phyloP scores from a whole-genome alignment of 2,888 invertebrate species.

The Apeira syringaria region DNA sequence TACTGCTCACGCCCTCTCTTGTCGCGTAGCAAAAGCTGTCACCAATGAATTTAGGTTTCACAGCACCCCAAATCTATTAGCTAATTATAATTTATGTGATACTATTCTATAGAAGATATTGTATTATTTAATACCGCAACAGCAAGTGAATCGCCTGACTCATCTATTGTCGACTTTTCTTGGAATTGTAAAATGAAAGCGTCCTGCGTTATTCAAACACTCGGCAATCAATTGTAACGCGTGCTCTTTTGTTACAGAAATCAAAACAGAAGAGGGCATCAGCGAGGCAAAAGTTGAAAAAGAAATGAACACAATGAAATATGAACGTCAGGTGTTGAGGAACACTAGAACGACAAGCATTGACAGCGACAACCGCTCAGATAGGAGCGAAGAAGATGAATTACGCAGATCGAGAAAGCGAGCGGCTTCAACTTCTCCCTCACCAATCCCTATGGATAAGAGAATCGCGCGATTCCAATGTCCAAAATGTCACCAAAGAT shows the following conservation, averaged over 20 bases:
- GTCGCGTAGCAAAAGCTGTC: conserved; percentile 39
- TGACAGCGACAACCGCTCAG: conserved; percentile 83
- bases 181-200: conserved; percentile 77
- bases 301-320: conserved; percentile 61
- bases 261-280: conserved; percentile 78
- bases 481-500: conserved; percentile 88
- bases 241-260: conserved; percentile 78
- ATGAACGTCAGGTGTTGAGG: conserved; percentile 58
- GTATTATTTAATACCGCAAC: conserved; percentile 62
- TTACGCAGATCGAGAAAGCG: conserved; percentile 62
- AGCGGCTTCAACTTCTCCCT: conserved; percentile 67
- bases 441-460: conserved; percentile 65
- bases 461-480: conserved; percentile 84
- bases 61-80: conserved; percentile 58
- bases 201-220: conserved; percentile 73
- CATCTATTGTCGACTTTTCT: conserved; percentile 80
- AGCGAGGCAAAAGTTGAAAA: conserved; percentile 73
- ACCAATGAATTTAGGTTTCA: conserved; percentile 23
- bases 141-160: conserved; percentile 70
- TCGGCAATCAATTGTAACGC: conserved; percentile 66
- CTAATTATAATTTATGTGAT: conserved; percentile 52
- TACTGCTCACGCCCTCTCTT: conserved; percentile 48
- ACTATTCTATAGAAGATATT: conserved; percentile 45
- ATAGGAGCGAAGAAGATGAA: conserved; percentile 78
- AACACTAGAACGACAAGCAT: conserved; percentile 70